These are phyloP conservation scores for Leptinotarsa tumamoca DNA, from an alignment of 2,888 invertebrate species.

Conservation along the genomic window DNA sequence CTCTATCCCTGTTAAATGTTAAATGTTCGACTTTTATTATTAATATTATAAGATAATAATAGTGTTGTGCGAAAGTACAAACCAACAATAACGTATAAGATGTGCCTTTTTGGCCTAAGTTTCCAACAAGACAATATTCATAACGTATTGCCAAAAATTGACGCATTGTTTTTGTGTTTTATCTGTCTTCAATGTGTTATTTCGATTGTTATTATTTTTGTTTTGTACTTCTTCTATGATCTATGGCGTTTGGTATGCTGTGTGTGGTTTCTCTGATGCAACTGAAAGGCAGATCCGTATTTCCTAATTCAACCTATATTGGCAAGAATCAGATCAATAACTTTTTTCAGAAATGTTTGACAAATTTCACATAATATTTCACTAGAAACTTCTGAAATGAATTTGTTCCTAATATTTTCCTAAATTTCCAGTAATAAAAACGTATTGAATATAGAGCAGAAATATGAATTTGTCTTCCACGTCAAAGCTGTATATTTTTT, in stretches of 20 bases:
- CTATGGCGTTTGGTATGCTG: constrained; percentile 29
- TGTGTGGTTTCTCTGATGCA: constrained; percentile 14
- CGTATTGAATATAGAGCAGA: not conserved
- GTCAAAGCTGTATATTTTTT: not conserved
- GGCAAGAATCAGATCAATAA: too few species aligned
- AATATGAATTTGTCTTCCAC: constrained; percentile 1
- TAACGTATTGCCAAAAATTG: constrained; percentile 61
- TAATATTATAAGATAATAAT: constrained; percentile 35
- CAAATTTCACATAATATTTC: too few species aligned
- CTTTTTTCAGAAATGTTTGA: too few species aligned
- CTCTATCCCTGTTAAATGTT: constrained; percentile 32
- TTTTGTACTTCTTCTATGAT: constrained; percentile 49
- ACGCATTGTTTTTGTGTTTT: constrained; percentile 48
- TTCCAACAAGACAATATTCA: constrained; percentile 50
- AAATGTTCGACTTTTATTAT: constrained; percentile 38
- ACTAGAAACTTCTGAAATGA: too few species aligned
- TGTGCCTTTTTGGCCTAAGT: constrained; percentile 50
- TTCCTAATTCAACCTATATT: not conserved
- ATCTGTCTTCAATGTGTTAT: constrained; percentile 41
- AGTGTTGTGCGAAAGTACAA: constrained; percentile 49
- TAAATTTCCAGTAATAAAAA: not conserved
- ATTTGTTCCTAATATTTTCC: too few species aligned
- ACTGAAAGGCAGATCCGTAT: not conserved
- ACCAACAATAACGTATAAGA: constrained; percentile 48
- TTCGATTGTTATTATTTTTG: constrained; percentile 49